Conservation (phyloP, 23 tunicate species). For the Trididemnum clinides region DNA sequence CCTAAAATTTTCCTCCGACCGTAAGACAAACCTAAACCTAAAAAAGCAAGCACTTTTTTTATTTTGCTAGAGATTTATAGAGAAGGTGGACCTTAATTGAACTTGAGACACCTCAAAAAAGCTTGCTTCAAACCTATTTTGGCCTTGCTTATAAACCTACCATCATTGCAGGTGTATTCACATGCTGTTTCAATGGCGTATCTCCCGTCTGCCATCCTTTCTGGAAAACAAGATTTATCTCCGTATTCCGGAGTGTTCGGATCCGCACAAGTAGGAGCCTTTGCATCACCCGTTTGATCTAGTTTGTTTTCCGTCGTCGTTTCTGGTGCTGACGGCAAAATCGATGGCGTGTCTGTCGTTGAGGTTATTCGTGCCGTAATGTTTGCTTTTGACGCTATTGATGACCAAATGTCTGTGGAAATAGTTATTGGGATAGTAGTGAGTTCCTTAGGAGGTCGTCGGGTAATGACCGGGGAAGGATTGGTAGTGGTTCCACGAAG, state of each 20-base stretch:
- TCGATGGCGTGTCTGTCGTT: not conserved
- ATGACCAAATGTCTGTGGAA: not conserved
- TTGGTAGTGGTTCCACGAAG: not conserved
- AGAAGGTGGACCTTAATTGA: too few species aligned
- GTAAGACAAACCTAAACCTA: too few species aligned
- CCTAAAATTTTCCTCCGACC: too few species aligned
- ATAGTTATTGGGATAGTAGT: not conserved
- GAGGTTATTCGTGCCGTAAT: not conserved
- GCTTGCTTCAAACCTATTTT: too few species aligned
- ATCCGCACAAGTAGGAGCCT: not conserved
- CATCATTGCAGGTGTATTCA: not conserved
- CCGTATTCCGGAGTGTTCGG: not conserved
- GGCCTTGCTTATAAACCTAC: too few species aligned
- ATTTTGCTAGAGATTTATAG: too few species aligned
- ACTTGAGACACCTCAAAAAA: too few species aligned
- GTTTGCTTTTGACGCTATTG: not conserved
- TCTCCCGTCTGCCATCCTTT: not conserved
- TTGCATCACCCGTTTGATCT: not conserved
- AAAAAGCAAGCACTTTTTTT: too few species aligned
- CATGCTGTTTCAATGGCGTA: constrained; percentile 16
- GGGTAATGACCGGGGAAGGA: not conserved
- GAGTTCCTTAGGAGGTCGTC: too few species aligned
- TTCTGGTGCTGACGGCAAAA: not conserved
- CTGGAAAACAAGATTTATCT: constrained; percentile 8
- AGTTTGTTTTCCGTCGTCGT: not conserved